phyloP scores from a whole-genome alignment of 2,888 invertebrate genomes.

The Drymonia ruficornis region DNA sequence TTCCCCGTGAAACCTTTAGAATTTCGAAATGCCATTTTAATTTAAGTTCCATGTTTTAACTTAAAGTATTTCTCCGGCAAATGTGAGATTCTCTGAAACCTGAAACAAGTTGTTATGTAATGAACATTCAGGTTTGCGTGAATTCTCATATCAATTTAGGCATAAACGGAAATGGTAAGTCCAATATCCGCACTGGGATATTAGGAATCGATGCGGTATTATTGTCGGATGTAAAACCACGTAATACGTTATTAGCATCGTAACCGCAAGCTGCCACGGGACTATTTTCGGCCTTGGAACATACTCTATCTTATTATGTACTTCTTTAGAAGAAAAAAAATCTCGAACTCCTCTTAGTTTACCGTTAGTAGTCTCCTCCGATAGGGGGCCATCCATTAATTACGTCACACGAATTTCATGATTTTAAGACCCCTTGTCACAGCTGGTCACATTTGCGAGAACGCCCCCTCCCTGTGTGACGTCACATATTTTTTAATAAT shows the following conservation, averaged over 20 bases:
- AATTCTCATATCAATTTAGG: too few species aligned
- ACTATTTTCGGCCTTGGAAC: slow-evolving; percentile 9
- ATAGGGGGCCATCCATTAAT: too few species aligned
- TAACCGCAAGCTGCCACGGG: slow-evolving; percentile 43
- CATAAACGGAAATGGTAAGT: slow-evolving; percentile 22
- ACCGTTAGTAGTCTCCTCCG: too few species aligned
- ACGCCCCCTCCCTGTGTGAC: too few species aligned
- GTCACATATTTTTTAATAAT: too few species aligned
- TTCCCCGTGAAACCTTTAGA: neutral
- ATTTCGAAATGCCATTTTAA: neutral
- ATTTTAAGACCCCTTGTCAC: too few species aligned
- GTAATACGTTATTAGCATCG: slow-evolving; percentile 43
- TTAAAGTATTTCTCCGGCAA: neutral
- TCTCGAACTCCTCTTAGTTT: too few species aligned
- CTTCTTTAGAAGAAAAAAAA: too few species aligned
- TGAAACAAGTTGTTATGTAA: neutral
- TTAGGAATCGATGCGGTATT: slow-evolving; percentile 37
- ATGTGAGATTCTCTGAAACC: neutral
- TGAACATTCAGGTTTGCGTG: neutral
- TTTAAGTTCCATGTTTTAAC: slow-evolving; percentile 1
- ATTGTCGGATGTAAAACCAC: slow-evolving; percentile 36
- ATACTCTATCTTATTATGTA: neutral
- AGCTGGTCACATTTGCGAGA: too few species aligned
- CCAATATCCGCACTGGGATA: slow-evolving; percentile 31
- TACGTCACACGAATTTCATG: too few species aligned